These are phyloP conservation scores for Chanos chanos DNA, from an alignment of 2,797 vertebrate species.

Conservation along the genomic window DNA sequence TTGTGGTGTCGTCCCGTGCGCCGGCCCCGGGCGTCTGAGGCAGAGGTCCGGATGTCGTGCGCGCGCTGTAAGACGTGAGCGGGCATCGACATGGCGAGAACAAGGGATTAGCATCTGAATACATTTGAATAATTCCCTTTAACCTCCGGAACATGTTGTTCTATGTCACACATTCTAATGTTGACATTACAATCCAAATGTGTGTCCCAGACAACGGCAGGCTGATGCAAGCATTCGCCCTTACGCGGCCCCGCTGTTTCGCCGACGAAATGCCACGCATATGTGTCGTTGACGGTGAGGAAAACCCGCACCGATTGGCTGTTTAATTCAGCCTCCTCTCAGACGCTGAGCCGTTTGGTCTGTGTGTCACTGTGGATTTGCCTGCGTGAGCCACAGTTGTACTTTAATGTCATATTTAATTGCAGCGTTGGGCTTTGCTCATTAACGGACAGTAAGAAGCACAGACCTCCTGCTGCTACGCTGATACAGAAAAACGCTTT, in stretches of 20 bases:
- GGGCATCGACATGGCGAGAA: conserved; percentile 49
- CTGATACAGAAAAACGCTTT: conserved; percentile 20
- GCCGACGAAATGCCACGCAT: neutral
- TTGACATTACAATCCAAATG: conserved; percentile 60
- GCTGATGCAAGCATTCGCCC: conserved; percentile 12
- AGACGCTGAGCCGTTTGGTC: too few species aligned
- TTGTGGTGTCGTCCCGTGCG: neutral
- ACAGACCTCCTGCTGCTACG: conserved; percentile 24
- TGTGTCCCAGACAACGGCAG: conserved; percentile 13
- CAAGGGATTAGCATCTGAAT: conserved; percentile 65
- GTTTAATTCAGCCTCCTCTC: too few species aligned
- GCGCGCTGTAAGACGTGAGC: conserved; percentile 18
- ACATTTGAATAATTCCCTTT: conserved; percentile 71
- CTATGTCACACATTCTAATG: conserved; percentile 60
- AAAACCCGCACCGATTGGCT: too few species aligned
- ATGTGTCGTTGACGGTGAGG: too few species aligned
- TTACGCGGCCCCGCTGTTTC: neutral
- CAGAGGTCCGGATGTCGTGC: conserved; percentile 27
- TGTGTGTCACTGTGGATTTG: too few species aligned
- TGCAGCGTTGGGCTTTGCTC: conserved; percentile 30
- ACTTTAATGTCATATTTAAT: conserved; percentile 35
- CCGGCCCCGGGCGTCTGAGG: too few species aligned
- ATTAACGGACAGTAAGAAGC: conserved; percentile 33
- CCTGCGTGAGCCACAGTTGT: conserved; percentile 14
- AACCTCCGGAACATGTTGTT: conserved; percentile 58